Evolutionary conservation across 2,113 vertebrate species (phyloP).

Genomic region (Ammospiza caudacuta): DNA sequence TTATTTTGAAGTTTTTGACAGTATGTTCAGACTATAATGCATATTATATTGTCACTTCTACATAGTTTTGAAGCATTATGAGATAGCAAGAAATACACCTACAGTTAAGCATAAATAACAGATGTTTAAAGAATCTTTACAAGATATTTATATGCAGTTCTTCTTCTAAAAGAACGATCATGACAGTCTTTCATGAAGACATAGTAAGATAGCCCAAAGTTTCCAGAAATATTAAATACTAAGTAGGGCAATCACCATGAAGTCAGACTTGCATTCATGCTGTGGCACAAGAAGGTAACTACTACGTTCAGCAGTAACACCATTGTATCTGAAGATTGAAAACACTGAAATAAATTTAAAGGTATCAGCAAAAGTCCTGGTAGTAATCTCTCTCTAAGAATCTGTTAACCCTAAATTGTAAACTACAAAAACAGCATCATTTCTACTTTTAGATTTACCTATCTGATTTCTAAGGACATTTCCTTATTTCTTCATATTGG

Average conservation of each 20-base stretch:
- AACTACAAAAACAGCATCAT: not conserved
- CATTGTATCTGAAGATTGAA: not conserved
- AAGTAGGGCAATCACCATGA: not conserved
- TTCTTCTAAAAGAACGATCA: not conserved
- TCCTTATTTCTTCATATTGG: not conserved
- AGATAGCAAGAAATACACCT: not conserved
- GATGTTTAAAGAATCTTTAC: not conserved
- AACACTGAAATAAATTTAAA: not conserved
- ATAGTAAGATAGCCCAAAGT: not conserved
- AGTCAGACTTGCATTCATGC: not conserved
- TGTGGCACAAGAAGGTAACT: not conserved
- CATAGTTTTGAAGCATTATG: not conserved
- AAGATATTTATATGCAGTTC: not conserved
- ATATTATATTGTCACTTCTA: not conserved
- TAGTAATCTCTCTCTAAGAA: not conserved
- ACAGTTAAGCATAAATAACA: not conserved
- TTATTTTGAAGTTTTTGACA: not conserved
- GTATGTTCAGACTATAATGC: not conserved
- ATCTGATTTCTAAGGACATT: not conserved
- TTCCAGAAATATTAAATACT: not conserved
- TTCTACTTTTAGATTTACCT: not conserved
- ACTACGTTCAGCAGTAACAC: not conserved
- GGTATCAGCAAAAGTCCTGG: not conserved
- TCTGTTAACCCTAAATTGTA: not conserved
- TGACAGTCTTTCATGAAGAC: not conserved